A percentile compares a stretch with the other conserved stretches of the same genome.
phyloP scores from a whole-genome alignment of 2,888 invertebrate species.

The Catonia carolina region DNA sequence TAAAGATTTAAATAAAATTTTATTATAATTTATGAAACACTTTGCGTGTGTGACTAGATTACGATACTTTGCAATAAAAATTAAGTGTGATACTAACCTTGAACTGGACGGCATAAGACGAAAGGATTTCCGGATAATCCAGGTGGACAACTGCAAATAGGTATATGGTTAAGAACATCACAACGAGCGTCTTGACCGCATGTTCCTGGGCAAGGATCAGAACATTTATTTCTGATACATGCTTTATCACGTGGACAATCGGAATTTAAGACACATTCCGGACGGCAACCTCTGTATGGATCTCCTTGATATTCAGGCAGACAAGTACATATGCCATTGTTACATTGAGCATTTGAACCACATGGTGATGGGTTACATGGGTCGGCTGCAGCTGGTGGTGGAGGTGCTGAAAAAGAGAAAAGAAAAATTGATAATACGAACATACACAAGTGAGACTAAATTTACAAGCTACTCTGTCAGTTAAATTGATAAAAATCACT shows the following conservation, averaged over 20 bases:
- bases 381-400: conserved; percentile 41
- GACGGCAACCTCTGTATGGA: conserved; percentile 65
- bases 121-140: conserved; percentile 45
- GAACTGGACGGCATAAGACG: conserved; percentile 52
- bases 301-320: conserved; percentile 65
- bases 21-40: no score
- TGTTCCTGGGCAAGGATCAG: conserved; percentile 57
- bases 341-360: conserved; percentile 51
- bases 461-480: no score
- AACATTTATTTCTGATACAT: conserved; percentile 57
- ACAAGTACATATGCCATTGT: conserved; percentile 62
- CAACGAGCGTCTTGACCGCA: conserved; percentile 58
- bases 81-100: conserved; percentile 48
- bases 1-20: background rate
- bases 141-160: conserved; percentile 43
- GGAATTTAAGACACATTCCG: conserved; percentile 68
- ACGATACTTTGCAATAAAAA: no score
- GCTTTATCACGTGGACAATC: conserved; percentile 63
- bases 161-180: conserved; percentile 52
- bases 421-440: no score
- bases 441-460: no score
- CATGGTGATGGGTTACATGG: conserved; percentile 72
- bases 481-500: no score
- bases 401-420: conserved; percentile 30
- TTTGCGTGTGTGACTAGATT: no score